phyloP scores from a whole-genome alignment of 1,140 invertebrate genomes.

The Sarcophaga bullata region DNA sequence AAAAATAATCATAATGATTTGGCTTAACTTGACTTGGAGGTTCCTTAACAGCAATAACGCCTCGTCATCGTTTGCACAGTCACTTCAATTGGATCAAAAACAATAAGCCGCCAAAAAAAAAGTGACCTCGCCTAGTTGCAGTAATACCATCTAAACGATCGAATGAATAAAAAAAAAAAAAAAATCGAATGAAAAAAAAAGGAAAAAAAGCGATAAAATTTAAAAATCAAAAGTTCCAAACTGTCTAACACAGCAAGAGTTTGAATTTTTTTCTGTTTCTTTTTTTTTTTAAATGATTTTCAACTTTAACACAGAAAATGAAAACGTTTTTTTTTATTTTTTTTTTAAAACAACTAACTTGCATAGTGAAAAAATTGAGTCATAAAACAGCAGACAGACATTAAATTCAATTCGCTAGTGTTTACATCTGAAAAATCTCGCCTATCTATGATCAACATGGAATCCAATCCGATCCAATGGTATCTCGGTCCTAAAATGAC shows the following conservation, averaged over 20 bases:
- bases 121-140: constrained; percentile 35
- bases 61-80: constrained; percentile 35
- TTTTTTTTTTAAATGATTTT: no score
- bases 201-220: constrained; percentile 11
- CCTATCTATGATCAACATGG: no score
- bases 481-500: no score
- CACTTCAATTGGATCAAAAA: constrained; percentile 40
- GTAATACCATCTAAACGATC: constrained; percentile 4
- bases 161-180: not conserved
- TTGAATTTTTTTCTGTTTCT: no score
- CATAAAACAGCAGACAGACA: no score
- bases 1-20: constrained; percentile 13
- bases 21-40: constrained; percentile 21
- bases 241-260: constrained; percentile 39
- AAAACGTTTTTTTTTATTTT: no score
- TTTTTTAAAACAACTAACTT: no score
- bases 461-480: no score
- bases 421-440: no score
- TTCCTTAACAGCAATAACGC: not conserved
- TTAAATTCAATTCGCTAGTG: no score
- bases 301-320: no score
- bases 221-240: constrained; percentile 24
- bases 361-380: no score
- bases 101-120: constrained; percentile 27
- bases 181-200: not conserved